Conservation (phyloP, 2,888 invertebrate species). For the Amphiduros pacificus region DNA sequence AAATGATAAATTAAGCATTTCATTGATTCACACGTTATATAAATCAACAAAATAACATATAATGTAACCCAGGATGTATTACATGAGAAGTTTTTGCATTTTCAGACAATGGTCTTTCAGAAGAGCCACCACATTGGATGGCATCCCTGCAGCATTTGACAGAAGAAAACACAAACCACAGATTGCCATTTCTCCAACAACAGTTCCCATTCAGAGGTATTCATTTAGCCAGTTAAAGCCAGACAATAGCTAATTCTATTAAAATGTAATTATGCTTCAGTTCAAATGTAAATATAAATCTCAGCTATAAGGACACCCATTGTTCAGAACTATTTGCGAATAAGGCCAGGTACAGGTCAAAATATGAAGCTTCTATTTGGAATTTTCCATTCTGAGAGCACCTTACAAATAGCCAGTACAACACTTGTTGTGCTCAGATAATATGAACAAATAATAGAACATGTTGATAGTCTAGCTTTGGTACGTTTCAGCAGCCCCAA, state of each 20-base stretch:
- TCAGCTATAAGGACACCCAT: too few relatives aligned
- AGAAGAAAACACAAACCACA: slow-evolving; percentile 46
- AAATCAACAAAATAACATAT: too few relatives aligned
- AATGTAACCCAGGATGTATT: too few relatives aligned
- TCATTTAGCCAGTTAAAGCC: background rate
- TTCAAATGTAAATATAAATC: background rate
- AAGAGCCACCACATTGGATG: slow-evolving; percentile 60
- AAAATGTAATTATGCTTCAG: background rate
- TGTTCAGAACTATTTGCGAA: too few relatives aligned
- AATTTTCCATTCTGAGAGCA: too few relatives aligned
- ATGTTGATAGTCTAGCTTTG: background rate
- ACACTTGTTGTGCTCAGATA: too few relatives aligned
- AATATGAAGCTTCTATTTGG: too few relatives aligned
- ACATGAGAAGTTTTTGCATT: background rate
- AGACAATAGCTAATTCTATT: background rate
- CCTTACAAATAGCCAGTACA: too few relatives aligned
- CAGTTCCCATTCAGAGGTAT: slow-evolving; percentile 48
- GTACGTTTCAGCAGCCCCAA: slow-evolving; percentile 31
- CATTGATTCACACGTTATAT: too few relatives aligned
- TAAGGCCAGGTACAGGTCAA: too few relatives aligned
- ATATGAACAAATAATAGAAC: background rate
- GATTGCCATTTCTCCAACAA: slow-evolving; percentile 52
- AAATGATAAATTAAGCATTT: too few relatives aligned
- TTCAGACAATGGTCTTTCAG: slow-evolving; percentile 37
- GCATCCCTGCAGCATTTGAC: slow-evolving; percentile 61